Evolutionary conservation across 2,113 vertebrate species (phyloP).

Genomic region (Eubucco bourcierii): DNA sequence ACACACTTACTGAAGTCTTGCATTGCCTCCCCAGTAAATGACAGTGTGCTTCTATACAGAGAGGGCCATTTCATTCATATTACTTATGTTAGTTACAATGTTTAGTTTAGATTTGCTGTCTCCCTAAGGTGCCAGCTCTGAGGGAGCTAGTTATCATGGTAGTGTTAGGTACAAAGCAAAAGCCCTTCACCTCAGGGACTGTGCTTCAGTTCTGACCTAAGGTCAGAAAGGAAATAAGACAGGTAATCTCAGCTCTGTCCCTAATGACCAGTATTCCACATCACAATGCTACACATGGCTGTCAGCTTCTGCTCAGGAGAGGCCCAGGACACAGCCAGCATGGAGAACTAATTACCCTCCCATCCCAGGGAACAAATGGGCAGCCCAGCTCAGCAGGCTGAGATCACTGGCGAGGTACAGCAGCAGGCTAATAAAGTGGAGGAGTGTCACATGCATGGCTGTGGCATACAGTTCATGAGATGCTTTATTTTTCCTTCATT

Average conservation of each 20-base stretch:
- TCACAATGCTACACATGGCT: constrained; percentile 16
- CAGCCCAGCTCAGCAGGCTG: constrained; percentile 21
- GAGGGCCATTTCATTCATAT: background rate
- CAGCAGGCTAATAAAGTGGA: constrained; percentile 53
- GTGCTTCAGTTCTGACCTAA: constrained; percentile 34
- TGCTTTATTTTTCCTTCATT: constrained; percentile 34
- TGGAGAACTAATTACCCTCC: constrained; percentile 59
- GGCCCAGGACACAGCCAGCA: constrained; percentile 42
- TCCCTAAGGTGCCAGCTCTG: constrained; percentile 25
- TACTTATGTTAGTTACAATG: background rate
- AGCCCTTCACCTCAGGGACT: constrained; percentile 27
- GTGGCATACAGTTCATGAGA: constrained; percentile 35
- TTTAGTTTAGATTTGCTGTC: constrained; percentile 19
- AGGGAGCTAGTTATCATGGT: constrained; percentile 26
- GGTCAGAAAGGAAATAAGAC: constrained; percentile 63
- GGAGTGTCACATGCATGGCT: constrained; percentile 28
- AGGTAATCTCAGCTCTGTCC: constrained; percentile 54
- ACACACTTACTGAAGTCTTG: background rate
- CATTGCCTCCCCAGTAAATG: background rate
- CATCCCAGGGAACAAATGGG: constrained; percentile 37
- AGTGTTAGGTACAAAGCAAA: background rate
- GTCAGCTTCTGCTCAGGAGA: constrained; percentile 26
- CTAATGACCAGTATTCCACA: constrained; percentile 31
- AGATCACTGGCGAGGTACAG: background rate
- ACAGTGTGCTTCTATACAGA: background rate